A percentile compares a stretch with the other conserved stretches of the same genome.
Evolutionary conservation across 2,113 vertebrate species (phyloP).

Genomic region (Dermatemys mawii): DNA sequence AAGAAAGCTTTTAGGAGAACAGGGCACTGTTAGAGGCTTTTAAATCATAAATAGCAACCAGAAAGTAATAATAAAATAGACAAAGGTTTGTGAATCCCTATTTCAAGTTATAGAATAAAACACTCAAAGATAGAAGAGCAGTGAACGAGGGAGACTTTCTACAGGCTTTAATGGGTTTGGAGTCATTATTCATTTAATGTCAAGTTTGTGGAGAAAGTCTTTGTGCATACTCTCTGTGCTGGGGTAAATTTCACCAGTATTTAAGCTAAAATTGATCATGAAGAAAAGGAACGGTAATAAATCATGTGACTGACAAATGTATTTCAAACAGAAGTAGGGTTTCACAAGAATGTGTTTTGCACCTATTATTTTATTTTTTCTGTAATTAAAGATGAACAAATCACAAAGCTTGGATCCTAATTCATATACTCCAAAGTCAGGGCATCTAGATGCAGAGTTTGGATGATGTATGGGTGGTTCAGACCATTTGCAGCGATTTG

Average conservation of each 20-base stretch:
- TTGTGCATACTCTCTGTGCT: background rate
- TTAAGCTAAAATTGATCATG: background rate
- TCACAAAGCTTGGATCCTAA: background rate
- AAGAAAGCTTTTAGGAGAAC: background rate
- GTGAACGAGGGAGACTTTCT: background rate
- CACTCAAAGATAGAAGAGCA: background rate
- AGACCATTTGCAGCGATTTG: background rate
- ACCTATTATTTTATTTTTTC: background rate
- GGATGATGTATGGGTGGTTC: background rate
- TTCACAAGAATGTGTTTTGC: background rate
- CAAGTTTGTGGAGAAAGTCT: background rate
- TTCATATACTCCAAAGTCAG: background rate
- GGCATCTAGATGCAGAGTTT: background rate
- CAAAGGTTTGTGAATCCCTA: background rate
- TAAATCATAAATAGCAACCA: conserved; percentile 14
- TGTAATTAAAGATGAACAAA: background rate
- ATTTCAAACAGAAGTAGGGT: background rate
- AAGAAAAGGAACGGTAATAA: background rate
- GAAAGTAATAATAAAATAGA: background rate
- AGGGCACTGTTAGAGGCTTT: background rate
- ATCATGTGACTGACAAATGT: background rate
- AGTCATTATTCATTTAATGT: background rate
- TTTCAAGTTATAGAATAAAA: background rate
- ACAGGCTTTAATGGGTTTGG: conserved; percentile 10
- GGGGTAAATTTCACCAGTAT: background rate